A percentile compares a stretch with the other conserved stretches of the same genome.
Evolutionary conservation across 64 coral and sea anemone species (phyloP).

Genomic region (Stylophora pistillata): DNA sequence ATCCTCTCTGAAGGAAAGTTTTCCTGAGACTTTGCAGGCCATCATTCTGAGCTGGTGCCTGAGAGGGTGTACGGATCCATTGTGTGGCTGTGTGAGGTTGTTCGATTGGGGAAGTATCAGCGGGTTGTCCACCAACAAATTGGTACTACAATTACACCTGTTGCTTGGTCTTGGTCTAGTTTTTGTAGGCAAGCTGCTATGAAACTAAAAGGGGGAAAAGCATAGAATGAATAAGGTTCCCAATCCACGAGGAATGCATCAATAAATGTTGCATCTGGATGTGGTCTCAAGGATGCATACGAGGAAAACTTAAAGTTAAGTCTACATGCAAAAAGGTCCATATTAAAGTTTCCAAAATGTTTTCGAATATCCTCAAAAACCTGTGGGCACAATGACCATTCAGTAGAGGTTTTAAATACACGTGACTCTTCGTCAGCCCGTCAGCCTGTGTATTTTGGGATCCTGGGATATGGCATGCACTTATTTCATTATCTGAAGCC

Average conservation of each 20-base stretch:
- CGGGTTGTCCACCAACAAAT: too few species aligned
- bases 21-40: too few species aligned
- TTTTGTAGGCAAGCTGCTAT: too few species aligned
- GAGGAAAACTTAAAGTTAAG: slow-evolving; percentile 36
- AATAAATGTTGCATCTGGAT: slow-evolving; percentile 36
- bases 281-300: slow-evolving; percentile 60
- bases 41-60: too few species aligned
- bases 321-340: slow-evolving; percentile 56
- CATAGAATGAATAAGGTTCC: slow-evolving; percentile 28
- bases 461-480: too few species aligned
- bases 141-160: slow-evolving; percentile 17
- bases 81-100: too few species aligned
- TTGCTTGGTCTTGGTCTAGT: slow-evolving; percentile 1
- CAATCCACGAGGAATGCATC: slow-evolving; percentile 42
- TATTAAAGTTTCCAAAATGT: background rate
- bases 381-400: slow-evolving; percentile 14
- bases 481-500: too few species aligned
- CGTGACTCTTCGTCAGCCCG: slow-evolving; percentile 27
- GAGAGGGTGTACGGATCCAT: too few species aligned
- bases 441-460: background rate
- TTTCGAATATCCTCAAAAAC: slow-evolving; percentile 36
- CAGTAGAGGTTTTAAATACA: slow-evolving; percentile 26
- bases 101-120: too few species aligned
- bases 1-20: too few species aligned
- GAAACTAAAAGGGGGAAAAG: slow-evolving; percentile 37